Conservation (phyloP, 2,888 invertebrate genomes). For the Mesopsocus fuscifrons region DNA sequence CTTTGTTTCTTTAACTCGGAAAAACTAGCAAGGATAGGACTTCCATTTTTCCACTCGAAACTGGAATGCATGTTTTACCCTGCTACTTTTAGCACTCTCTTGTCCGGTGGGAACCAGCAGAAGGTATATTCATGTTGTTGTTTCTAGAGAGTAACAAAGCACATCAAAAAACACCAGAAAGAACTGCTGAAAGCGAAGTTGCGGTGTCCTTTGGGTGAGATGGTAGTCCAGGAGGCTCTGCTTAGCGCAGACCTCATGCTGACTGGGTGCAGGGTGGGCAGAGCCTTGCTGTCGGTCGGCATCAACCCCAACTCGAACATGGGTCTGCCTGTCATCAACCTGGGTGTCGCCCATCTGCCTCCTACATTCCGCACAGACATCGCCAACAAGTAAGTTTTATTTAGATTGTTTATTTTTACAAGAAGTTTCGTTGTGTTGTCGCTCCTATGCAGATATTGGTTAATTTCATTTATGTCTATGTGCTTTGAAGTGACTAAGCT, state of each 20-base stretch:
- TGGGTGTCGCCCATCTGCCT: slow-evolving; percentile 39
- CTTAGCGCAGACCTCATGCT: slow-evolving; percentile 40
- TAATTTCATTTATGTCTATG: background rate
- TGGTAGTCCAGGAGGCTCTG: slow-evolving; percentile 33
- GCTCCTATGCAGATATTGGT: background rate
- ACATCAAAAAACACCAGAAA: slow-evolving; percentile 32
- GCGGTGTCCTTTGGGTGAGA: slow-evolving; percentile 25
- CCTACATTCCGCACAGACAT: slow-evolving; percentile 41
- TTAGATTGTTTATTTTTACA: slow-evolving; percentile 4
- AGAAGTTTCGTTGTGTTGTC: slow-evolving; percentile 1
- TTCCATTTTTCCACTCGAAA: no score
- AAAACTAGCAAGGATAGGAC: slow-evolving; percentile 1
- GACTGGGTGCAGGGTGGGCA: slow-evolving; percentile 34
- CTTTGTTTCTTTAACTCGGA: slow-evolving; percentile 4
- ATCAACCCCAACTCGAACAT: slow-evolving; percentile 33
- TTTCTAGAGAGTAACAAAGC: slow-evolving; percentile 32
- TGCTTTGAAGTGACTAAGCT: no score
- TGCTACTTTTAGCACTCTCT: no score
- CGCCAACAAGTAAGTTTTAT: slow-evolving; percentile 34
- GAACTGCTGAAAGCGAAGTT: slow-evolving; percentile 25
- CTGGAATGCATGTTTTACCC: no score
- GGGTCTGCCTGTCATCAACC: slow-evolving; percentile 35
- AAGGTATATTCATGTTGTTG: no score
- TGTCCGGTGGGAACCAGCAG: no score
- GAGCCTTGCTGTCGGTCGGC: slow-evolving; percentile 33